A percentile compares a stretch with the other conserved stretches of the same genome.
Conservation (phyloP, 2,797 vertebrate genomes). For the Sylvia borin region DNA sequence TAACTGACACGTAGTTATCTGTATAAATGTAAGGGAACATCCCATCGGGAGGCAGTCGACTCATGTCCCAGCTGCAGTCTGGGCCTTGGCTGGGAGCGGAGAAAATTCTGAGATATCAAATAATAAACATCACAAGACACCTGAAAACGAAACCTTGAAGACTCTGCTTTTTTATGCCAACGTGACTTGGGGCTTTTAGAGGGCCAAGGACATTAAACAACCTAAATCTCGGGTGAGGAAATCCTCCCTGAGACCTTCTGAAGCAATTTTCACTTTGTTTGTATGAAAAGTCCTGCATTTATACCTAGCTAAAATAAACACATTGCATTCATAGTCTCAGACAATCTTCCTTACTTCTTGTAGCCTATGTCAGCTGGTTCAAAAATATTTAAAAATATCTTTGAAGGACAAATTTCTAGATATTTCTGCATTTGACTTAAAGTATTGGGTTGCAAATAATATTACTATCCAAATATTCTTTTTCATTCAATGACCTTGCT, state of each 20-base stretch:
- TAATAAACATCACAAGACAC: too few species aligned
- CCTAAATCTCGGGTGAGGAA: too few species aligned
- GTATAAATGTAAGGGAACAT: too few species aligned
- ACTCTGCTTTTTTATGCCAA: too few species aligned
- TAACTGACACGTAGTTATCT: too few species aligned
- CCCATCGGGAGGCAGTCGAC: too few species aligned
- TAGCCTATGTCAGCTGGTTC: background rate
- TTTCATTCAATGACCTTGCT: background rate
- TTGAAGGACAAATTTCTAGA: background rate
- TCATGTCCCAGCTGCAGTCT: too few species aligned
- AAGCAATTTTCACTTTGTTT: background rate
- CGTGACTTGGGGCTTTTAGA: too few species aligned
- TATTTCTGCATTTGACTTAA: background rate
- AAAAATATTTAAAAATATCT: background rate
- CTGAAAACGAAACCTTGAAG: too few species aligned
- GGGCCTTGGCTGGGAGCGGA: too few species aligned
- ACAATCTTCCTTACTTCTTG: background rate
- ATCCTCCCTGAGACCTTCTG: background rate
- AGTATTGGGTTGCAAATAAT: background rate
- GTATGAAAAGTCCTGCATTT: background rate
- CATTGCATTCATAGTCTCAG: background rate
- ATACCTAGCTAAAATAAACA: background rate
- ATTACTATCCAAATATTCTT: background rate
- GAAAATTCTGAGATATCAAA: too few species aligned
- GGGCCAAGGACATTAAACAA: too few species aligned